Evolutionary conservation across 2,797 vertebrate species (phyloP).

Genomic region (Malacoctenus gilli): DNA sequence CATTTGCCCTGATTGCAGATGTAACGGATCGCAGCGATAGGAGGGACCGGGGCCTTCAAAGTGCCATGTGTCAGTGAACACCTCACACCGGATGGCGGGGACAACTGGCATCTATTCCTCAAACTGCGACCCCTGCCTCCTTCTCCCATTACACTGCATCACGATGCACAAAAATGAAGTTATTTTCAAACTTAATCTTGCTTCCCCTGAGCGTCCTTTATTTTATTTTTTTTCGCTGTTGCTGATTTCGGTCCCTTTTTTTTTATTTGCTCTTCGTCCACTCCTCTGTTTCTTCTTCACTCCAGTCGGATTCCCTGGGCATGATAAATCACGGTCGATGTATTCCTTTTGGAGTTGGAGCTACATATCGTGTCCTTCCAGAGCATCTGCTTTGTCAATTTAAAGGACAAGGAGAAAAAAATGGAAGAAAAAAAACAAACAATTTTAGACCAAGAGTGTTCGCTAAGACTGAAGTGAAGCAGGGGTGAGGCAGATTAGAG

Average conservation of each 20-base stretch:
- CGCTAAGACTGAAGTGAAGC: conserved; percentile 50
- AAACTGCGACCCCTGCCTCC: conserved; percentile 65
- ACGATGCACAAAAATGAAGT: conserved; percentile 37
- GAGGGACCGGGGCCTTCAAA: conserved; percentile 77
- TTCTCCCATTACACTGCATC: conserved; percentile 54
- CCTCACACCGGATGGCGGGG: conserved; percentile 75
- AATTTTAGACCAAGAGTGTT: conserved; percentile 43
- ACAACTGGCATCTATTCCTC: conserved; percentile 78
- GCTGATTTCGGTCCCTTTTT: conserved; percentile 35
- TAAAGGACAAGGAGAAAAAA: conserved; percentile 57
- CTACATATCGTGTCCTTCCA: conserved; percentile 43
- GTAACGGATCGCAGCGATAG: conserved; percentile 75
- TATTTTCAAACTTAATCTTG: conserved; percentile 55
- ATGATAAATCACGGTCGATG: conserved; percentile 54
- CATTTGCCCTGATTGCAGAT: conserved; percentile 84
- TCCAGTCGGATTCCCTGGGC: conserved; percentile 58
- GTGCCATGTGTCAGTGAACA: conserved; percentile 80
- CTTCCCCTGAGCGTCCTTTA: conserved; percentile 47
- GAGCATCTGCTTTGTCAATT: conserved; percentile 66
- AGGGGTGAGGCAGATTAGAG: conserved; percentile 65
- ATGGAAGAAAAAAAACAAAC: conserved; percentile 24
- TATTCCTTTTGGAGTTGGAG: conserved; percentile 58
- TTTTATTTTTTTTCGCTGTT: conserved; percentile 41
- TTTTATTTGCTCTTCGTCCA: conserved; percentile 57
- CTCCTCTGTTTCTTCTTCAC: conserved; percentile 49